Percentiles rank a stretch among this genome's conserved stretches.
Evolutionary conservation across 1,140 invertebrate species (phyloP).

Genomic region (Eciton burchellii): DNA sequence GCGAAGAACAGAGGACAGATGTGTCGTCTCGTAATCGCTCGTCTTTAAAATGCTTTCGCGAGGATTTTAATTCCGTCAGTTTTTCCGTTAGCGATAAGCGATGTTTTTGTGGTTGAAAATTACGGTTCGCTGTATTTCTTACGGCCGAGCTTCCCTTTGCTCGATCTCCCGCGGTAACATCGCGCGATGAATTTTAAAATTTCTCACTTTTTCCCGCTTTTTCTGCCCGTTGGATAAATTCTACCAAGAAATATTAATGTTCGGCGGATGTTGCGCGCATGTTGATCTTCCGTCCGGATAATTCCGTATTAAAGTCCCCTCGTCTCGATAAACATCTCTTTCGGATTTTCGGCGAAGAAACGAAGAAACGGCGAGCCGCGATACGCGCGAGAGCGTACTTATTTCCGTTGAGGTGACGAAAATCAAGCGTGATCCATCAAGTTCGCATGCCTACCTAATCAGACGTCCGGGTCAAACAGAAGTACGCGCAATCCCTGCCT

Average conservation of each 20-base stretch:
- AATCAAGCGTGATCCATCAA: background rate
- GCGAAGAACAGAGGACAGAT: background rate
- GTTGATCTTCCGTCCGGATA: too few species aligned
- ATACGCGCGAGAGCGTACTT: background rate
- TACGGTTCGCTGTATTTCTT: background rate
- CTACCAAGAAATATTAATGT: background rate
- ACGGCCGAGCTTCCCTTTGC: background rate
- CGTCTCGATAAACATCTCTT: too few species aligned
- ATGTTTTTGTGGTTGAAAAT: background rate
- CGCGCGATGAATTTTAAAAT: background rate
- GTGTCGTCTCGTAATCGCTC: background rate
- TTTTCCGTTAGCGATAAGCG: background rate
- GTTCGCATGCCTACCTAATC: background rate
- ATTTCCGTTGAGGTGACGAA: background rate
- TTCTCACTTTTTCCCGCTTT: too few species aligned
- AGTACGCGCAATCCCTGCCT: conserved; percentile 4
- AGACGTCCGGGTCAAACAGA: background rate
- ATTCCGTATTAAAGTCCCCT: too few species aligned
- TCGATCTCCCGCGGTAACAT: background rate
- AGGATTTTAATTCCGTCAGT: background rate
- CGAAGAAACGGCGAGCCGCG: background rate
- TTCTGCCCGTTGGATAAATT: conserved; percentile 3
- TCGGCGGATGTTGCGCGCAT: too few species aligned
- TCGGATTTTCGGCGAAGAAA: background rate
- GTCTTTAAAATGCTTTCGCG: background rate